Base-by-base conservation (phyloP, 2,797 vertebrate species). In the Macropus fuliginosus region DNA sequence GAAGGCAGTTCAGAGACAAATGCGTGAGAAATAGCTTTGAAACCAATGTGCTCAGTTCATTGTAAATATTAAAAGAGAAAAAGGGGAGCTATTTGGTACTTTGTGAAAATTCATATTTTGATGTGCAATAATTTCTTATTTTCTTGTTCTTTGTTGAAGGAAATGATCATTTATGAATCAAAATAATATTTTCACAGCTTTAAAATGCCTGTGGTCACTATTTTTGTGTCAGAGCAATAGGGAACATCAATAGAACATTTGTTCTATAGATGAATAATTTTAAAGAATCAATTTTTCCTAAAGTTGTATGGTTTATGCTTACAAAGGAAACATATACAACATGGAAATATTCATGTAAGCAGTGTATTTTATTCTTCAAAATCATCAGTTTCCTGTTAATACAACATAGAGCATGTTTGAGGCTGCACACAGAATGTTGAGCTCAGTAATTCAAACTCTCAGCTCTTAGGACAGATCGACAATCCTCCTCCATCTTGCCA, bases 291-390 rank as follows among this genome's bases (percentile, higher is more conserved):
- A 10, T 46, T 24, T 40, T 81, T 81, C 11, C 40, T 46, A 27
- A 81, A 46, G 24, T 46, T 46, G 3, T 1, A 46, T 24, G 74
- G 0, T 46, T 81, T 81, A 91, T 55, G 56, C 2, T 92, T 46
- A 91, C 55, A 56, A 54, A 55, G 18, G 6, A 40, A 74, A 74
- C 18, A 40, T 5, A 40, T 40, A 21, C 56, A 81, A 5, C 34
- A 92, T 29, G 62, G 94, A 21, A 93, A 92, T 62, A 66, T 62
- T 96, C 96, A 46, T 46, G 21, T 81, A 81, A 9, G 21, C 55
- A 40, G 93, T 57, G 94, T 93, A 96, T 52, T 97, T 91, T 93
- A 34, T 93, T 91, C 74, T 46, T 96, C 90, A 92, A 52, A 98
- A 91, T 14, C 90, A 55, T 54, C 29, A 91, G 55, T 95, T 81